Conservation (phyloP, 2,797 vertebrate genomes). For the Aselliscus stoliczkanus region DNA sequence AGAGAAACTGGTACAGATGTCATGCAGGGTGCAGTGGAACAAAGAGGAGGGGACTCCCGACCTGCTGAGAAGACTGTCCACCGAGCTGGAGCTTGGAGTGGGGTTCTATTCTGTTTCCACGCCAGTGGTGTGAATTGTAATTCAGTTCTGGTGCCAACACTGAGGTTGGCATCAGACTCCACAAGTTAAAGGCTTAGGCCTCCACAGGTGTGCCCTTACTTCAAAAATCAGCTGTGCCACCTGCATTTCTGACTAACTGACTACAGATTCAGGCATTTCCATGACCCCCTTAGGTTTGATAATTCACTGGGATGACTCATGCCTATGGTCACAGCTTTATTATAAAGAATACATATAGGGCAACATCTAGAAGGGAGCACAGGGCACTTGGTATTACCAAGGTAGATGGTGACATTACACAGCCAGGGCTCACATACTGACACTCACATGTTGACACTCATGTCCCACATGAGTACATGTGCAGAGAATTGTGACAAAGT, state of each 20-base stretch:
- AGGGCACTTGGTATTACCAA: background rate
- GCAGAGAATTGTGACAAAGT: background rate
- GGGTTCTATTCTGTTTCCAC: background rate
- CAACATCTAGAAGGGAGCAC: fast-evolving
- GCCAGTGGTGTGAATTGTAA: fast-evolving
- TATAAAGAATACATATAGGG: background rate
- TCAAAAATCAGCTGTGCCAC: background rate
- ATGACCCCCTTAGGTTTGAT: background rate
- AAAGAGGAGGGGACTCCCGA: too few species aligned
- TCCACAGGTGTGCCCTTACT: background rate
- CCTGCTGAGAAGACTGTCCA: background rate
- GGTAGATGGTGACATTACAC: too few species aligned
- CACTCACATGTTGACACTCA: too few species aligned
- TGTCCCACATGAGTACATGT: background rate
- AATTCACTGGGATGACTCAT: background rate
- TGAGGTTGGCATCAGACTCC: background rate
- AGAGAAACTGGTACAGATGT: background rate
- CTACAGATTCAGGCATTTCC: background rate
- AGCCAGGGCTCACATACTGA: too few species aligned
- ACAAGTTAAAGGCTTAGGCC: background rate
- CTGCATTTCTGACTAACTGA: fast-evolving
- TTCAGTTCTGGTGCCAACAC: too few species aligned
- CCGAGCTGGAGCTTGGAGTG: fast-evolving
- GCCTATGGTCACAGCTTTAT: background rate
- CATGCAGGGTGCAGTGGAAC: background rate